These are phyloP conservation scores for Oreochromis tanganicae DNA, from an alignment of 2,113 vertebrate species.

Conservation along the genomic window DNA sequence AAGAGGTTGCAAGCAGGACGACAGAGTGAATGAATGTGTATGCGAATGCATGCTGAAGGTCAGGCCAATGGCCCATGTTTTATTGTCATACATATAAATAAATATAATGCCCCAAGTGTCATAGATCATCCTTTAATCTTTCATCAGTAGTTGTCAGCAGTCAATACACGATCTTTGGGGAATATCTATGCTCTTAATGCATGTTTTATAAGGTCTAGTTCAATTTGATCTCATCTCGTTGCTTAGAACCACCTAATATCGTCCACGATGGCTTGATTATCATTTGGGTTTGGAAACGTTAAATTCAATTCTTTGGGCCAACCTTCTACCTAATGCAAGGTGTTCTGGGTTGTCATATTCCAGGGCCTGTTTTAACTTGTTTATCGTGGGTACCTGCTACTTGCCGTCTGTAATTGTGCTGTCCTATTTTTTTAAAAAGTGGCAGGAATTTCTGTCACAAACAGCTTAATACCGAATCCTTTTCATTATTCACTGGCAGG, in stretches of 20 bases:
- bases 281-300: background rate
- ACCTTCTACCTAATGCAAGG: background rate
- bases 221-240: background rate
- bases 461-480: background rate
- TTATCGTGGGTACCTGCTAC: background rate
- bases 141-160: background rate
- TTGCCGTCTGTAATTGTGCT: background rate
- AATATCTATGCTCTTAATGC: background rate
- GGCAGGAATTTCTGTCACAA: background rate
- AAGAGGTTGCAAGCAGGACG: background rate
- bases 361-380: background rate
- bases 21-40: background rate
- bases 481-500: background rate
- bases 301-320: background rate
- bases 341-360: background rate
- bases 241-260: background rate
- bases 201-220: background rate
- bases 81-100: background rate
- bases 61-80: background rate
- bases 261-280: background rate
- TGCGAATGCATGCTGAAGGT: slow-evolving; percentile 1
- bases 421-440: background rate
- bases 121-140: background rate
- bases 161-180: background rate
- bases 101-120: background rate